Evolutionary conservation across 2,113 vertebrate species (phyloP).

Genomic region (Pseudorectes ferrugineus): DNA sequence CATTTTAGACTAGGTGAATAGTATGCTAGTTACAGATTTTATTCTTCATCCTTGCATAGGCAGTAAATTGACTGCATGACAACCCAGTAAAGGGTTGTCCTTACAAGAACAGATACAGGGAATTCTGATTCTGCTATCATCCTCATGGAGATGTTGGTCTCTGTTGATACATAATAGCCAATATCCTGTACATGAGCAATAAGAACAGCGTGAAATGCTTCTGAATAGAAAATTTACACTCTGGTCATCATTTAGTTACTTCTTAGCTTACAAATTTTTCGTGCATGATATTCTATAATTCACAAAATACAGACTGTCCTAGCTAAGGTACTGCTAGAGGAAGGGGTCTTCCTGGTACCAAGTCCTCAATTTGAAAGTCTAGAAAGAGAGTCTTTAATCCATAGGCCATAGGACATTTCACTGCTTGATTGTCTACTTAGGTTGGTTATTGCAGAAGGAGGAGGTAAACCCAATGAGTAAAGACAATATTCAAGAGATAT

Average conservation of each 20-base stretch:
- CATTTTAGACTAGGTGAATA: not conserved
- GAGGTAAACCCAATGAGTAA: not conserved
- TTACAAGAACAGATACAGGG: not conserved
- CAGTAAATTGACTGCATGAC: not conserved
- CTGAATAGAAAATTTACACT: not conserved
- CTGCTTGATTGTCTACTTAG: not conserved
- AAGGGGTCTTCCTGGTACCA: not conserved
- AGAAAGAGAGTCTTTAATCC: not conserved
- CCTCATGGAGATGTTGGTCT: not conserved
- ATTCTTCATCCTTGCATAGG: not conserved
- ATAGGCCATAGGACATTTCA: not conserved
- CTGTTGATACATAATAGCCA: not conserved
- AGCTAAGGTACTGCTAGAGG: not conserved
- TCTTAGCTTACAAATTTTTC: not conserved
- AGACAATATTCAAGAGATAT: not conserved
- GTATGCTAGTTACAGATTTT: not conserved
- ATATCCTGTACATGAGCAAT: not conserved
- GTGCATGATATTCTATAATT: not conserved
- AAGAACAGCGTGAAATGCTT: not conserved
- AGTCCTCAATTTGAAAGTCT: not conserved
- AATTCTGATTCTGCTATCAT: not conserved
- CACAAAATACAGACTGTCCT: not conserved
- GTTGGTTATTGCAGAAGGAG: not conserved
- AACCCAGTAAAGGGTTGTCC: not conserved
- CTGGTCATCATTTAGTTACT: not conserved